A percentile compares a stretch with the other conserved stretches of the same genome.
These are phyloP conservation scores for Pyrgus malvae DNA, from an alignment of 2,888 invertebrate genomes.

Conservation along the genomic window DNA sequence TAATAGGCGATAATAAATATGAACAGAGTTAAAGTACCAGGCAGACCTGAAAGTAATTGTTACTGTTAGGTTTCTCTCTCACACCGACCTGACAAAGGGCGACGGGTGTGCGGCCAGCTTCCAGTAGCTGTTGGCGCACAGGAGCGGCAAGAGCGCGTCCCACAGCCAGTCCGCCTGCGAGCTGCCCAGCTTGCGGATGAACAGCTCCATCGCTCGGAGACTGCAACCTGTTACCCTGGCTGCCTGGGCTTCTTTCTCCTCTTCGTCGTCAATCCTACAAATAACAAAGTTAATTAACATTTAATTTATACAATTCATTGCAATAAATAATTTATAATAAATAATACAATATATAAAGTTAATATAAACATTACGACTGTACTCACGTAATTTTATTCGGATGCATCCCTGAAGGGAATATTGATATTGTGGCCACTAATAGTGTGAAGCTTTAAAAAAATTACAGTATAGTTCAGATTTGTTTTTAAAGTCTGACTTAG, in stretches of 20 bases:
- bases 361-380: too few species aligned
- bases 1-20: too few species aligned
- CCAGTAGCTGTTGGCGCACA: slow-evolving; percentile 87
- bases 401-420: too few species aligned
- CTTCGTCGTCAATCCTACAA: slow-evolving; percentile 34
- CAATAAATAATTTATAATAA: neutral
- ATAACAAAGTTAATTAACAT: neutral
- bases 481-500: too few species aligned
- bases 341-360: neutral
- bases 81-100: slow-evolving; percentile 43
- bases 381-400: too few species aligned
- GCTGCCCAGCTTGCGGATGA: slow-evolving; percentile 41
- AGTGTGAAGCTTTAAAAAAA: too few species aligned
- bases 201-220: slow-evolving; percentile 48
- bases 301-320: neutral
- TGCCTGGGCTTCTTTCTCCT: slow-evolving; percentile 44
- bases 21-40: too few species aligned
- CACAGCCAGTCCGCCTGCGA: slow-evolving; percentile 76
- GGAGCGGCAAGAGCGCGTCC: slow-evolving; percentile 75
- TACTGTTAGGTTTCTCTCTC: neutral
- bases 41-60: too few species aligned
- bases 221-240: slow-evolving; percentile 43
- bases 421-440: too few species aligned
- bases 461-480: too few species aligned
- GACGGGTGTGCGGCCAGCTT: slow-evolving; percentile 83